Evolutionary conservation across 2,113 vertebrate species (phyloP), one percentile per base, ranked within the genome.

Genomic region (Laterallus jamaicensis): DNA sequence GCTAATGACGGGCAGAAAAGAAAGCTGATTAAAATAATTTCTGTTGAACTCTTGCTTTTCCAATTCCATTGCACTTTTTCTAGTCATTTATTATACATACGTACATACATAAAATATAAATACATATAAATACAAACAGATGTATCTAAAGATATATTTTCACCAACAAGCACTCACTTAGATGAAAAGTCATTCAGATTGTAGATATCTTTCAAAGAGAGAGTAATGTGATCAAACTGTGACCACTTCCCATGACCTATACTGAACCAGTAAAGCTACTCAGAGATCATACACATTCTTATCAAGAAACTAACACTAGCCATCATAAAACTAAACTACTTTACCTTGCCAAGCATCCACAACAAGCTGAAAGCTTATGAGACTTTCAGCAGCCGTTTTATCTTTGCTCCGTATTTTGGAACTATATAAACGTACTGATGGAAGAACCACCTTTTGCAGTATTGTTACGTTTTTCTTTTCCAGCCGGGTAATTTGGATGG

Each of bases 11-110:
- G 49, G 24, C 22, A 86, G 69, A 82, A 94, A 88, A 94, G 8
- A 92, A 96, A 92, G 29, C 32, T 80, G 73, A 93, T 87, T 87
- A 91, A 82, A 97, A 85, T 58, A 37, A 85, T 86, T 90, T 63
- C 59, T 47, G 4, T 50, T 92, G 54, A 49, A 79, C 25, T 84
- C 58, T 73, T 6, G 0, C 29, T 55, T 95, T 82, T 29, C 44
- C 26, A 67, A 8, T 64, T 92, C 20, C 42, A 62, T 26, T 60
- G 39, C 35, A 39, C 52, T 68, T 83, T 67, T 88, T 59, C 49
- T 67, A 8, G 31, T 83, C 6, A 68, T 86, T 78, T 84, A 71
- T 89, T 68, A 56, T 31, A 82, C 20, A 60, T 28, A 50, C 11
- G 3, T 52, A 67, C 24, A 83, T 59, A 70, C 3, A 60, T 81